Evolutionary conservation across 1,140 invertebrate species (phyloP), one percentile per base, ranked within the genome.

Genomic region (Portunus trituberculatus): DNA sequence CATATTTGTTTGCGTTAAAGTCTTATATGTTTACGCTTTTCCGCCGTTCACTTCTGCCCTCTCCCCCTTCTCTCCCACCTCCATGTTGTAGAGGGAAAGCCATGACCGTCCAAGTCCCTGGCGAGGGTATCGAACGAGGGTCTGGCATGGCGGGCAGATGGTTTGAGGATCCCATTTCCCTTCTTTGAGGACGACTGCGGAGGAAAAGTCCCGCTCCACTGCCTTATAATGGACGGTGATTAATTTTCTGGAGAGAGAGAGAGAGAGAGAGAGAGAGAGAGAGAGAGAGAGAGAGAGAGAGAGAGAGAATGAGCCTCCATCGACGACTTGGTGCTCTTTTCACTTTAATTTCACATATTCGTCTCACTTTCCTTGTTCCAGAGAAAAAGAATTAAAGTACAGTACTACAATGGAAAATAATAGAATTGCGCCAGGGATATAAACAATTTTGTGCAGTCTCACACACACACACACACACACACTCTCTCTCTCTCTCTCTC

Each of bases 261-360:
- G 86, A 88, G 86, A 88, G 86, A 88, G 86, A 88, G 86, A 88
- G 86, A 88, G 86, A 88, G 86, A 88, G 86, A 88, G 86, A 88
- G 86, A 25, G 86, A 88, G 86, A 86, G 86, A 25, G 31, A 45
- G 86, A 12, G 12, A n/a, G 67, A n/a, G 67, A n/a, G 67, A n/a
- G 67, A n/a, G 67, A n/a, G 25, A n/a, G 67, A 76, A 39, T 39
- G 39, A 6, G 39, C 39, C 6, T 39, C 6, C 1, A 1, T 39
- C 6, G 39, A 39, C 39, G 39, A 39, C 6, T 39, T 39, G 6
- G 6, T 39, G 39, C 39, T 39, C 39, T 39, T 39, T 39, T 39
- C 39, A 39, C 39, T 39, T 39, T 39, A 39, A 39, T 39, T 39
- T 39, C 39, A 39, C 6, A 39, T 39, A 2, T 39, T 39, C 39